These are phyloP conservation scores for Zaprionus inermis DNA, from an alignment of 1,140 invertebrate species.

Conservation along the genomic window DNA sequence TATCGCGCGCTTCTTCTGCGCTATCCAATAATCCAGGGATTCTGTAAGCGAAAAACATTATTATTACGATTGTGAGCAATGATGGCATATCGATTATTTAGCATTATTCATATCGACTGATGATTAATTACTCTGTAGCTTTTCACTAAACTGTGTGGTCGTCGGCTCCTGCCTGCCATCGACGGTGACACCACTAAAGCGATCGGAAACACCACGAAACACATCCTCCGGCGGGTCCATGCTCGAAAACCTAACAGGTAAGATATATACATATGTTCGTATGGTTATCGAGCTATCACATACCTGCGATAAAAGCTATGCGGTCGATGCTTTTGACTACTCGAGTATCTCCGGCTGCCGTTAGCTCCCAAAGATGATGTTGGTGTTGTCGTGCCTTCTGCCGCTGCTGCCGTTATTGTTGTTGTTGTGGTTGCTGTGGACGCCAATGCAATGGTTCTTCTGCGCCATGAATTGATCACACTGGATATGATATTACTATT, in stretches of 20 bases:
- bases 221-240: conserved; percentile 69
- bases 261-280: background rate
- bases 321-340: background rate
- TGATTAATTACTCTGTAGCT: conserved; percentile 86
- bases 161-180: conserved; percentile 85
- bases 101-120: background rate
- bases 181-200: conserved; percentile 89
- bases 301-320: conserved; percentile 18
- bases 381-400: conserved; percentile 1
- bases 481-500: conserved; percentile 36
- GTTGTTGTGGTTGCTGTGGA: conserved; percentile 16
- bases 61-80: background rate
- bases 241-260: conserved; percentile 14
- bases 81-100: too few relatives aligned
- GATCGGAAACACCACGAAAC: conserved; percentile 87
- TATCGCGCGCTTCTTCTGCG: conserved; percentile 88
- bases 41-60: conserved; percentile 85
- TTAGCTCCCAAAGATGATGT: background rate
- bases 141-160: conserved; percentile 85
- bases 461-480: conserved; percentile 57
- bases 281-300: background rate
- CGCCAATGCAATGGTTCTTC: conserved; percentile 12
- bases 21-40: conserved; percentile 89
- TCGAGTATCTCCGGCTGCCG: background rate
- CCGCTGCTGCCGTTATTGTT: conserved; percentile 17